A percentile compares a stretch with the other conserved stretches of the same genome.
Conservation (phyloP, 2,113 vertebrate genomes). For the Lonchura striata region DNA sequence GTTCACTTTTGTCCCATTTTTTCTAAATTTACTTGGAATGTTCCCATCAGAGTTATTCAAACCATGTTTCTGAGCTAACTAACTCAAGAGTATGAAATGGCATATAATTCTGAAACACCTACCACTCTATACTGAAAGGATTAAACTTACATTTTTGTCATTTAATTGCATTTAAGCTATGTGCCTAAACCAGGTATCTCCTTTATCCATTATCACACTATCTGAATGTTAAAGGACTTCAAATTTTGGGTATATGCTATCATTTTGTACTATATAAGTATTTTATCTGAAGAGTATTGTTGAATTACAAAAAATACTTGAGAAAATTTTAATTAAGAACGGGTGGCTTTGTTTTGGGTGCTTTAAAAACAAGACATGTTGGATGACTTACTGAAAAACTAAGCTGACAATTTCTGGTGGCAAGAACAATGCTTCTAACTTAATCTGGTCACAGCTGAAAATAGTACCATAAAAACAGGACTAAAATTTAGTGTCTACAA, state of each 20-base stretch:
- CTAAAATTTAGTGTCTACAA: slow-evolving; percentile 84
- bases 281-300: not conserved
- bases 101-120: not conserved
- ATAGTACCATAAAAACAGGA: slow-evolving; percentile 81
- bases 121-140: not conserved
- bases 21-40: not conserved
- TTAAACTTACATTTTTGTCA: not conserved
- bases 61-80: not conserved
- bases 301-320: not conserved
- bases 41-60: not conserved
- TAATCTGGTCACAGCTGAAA: slow-evolving; percentile 67
- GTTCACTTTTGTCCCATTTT: not conserved
- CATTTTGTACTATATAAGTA: not conserved
- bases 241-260: not conserved
- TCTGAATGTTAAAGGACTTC: not conserved
- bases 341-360: not conserved
- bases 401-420: not conserved
- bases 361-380: not conserved
- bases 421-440: not conserved
- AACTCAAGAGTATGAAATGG: not conserved
- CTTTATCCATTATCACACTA: not conserved
- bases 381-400: not conserved
- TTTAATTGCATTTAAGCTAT: not conserved
- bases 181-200: not conserved
- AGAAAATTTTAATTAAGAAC: not conserved